These are phyloP conservation scores for Ormyrus pomaceus DNA, from an alignment of 2,888 invertebrate species.

Conservation along the genomic window DNA sequence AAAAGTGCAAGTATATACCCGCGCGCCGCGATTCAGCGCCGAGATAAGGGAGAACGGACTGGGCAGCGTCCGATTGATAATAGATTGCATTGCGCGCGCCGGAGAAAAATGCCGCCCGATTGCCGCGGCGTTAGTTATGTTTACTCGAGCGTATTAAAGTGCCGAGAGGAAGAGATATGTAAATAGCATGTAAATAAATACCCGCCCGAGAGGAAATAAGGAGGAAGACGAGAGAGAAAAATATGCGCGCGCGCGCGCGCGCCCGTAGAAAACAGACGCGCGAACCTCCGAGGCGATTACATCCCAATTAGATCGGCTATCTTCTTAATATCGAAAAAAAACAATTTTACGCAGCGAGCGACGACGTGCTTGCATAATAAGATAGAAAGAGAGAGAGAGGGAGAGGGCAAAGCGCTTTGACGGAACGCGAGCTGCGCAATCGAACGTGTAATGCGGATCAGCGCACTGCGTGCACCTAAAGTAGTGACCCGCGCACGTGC, in stretches of 20 bases:
- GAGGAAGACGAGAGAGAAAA: conserved; percentile 12
- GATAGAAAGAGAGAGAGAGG: not conserved
- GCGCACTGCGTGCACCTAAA: not conserved
- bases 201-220: conserved; percentile 6
- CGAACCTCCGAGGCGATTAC: not conserved
- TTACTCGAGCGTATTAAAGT: conserved; percentile 42
- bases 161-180: conserved; percentile 52
- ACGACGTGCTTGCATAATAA: not conserved
- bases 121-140: conserved; percentile 17
- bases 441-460: conserved; percentile 31
- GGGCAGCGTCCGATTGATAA: conserved; percentile 46
- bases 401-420: not conserved
- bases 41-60: conserved; percentile 35
- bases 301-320: too few species aligned
- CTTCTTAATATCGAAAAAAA: too few species aligned
- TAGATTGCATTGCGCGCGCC: conserved; percentile 35
- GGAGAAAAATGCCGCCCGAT: conserved; percentile 45
- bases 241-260: too few species aligned
- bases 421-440: not conserved
- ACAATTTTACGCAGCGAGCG: too few species aligned
- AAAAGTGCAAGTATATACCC: conserved; percentile 10
- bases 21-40: not conserved
- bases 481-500: not conserved
- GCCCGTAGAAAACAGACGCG: too few species aligned
- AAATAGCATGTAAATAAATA: conserved; percentile 50